phyloP scores from a whole-genome alignment of 2,888 invertebrate species.

The Sericinus montela region DNA sequence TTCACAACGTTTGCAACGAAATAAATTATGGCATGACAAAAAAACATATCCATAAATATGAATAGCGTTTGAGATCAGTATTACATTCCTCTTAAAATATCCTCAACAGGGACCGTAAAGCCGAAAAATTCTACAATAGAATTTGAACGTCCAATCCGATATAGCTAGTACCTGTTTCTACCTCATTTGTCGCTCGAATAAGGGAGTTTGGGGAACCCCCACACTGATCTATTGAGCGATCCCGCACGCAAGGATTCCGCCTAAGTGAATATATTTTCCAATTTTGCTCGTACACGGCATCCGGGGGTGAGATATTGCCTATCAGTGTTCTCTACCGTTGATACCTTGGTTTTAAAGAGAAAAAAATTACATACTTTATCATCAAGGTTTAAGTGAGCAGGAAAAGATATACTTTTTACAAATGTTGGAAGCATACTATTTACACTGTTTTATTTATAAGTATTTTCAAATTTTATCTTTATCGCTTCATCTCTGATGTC shows the following conservation, averaged over 20 bases:
- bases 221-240: constrained; percentile 51
- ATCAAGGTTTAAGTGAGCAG: too few species aligned
- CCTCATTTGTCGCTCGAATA: constrained; percentile 50
- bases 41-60: background rate
- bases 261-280: constrained; percentile 54
- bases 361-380: too few species aligned
- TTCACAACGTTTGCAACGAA: background rate
- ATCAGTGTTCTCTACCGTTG: constrained; percentile 19
- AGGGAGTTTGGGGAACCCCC: constrained; percentile 38
- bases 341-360: constrained; percentile 4
- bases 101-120: constrained; percentile 30
- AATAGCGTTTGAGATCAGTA: background rate
- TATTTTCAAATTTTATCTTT: too few species aligned
- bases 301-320: constrained; percentile 30
- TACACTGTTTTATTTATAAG: too few species aligned
- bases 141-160: constrained; percentile 36
- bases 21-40: background rate
- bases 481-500: too few species aligned
- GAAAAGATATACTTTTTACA: too few species aligned
- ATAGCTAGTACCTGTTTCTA: constrained; percentile 44
- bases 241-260: constrained; percentile 29
- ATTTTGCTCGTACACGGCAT: constrained; percentile 28
- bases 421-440: too few species aligned
- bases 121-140: constrained; percentile 46
- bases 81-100: constrained; percentile 21